These are phyloP conservation scores for Tipula lateralis DNA, from an alignment of 2,888 invertebrate species.

Conservation along the genomic window DNA sequence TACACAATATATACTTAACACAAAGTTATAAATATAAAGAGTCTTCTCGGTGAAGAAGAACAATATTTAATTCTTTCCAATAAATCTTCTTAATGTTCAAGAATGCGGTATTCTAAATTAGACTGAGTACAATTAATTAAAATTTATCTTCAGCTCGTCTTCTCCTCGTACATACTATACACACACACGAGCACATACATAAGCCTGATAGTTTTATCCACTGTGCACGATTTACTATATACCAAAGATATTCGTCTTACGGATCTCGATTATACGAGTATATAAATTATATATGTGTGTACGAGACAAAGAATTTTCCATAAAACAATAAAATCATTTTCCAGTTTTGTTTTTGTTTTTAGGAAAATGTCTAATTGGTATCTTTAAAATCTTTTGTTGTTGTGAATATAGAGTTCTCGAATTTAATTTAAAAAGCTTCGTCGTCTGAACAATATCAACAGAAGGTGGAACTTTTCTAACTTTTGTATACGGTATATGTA, in stretches of 20 bases:
- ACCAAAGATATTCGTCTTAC: background rate
- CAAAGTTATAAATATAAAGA: background rate
- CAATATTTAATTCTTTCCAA: background rate
- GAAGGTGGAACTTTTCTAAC: background rate
- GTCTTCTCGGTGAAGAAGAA: background rate
- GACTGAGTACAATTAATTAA: background rate
- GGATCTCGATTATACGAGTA: background rate
- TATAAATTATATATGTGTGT: background rate
- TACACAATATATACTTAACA: too few species aligned
- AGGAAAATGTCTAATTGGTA: constrained; percentile 1
- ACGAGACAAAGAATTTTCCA: background rate
- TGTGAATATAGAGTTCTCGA: background rate
- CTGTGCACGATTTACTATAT: background rate
- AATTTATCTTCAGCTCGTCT: background rate
- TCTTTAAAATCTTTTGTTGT: background rate
- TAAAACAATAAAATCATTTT: background rate
- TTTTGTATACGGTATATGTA: background rate
- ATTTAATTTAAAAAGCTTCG: background rate
- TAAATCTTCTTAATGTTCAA: background rate
- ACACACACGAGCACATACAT: too few species aligned
- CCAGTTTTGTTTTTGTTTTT: background rate
- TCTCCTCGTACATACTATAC: too few species aligned
- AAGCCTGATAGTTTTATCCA: background rate
- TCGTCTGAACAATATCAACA: background rate
- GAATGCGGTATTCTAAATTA: constrained; percentile 1